These are phyloP conservation scores for Chymomyza costata DNA, from an alignment of 1,140 invertebrate genomes.

Conservation along the genomic window DNA sequence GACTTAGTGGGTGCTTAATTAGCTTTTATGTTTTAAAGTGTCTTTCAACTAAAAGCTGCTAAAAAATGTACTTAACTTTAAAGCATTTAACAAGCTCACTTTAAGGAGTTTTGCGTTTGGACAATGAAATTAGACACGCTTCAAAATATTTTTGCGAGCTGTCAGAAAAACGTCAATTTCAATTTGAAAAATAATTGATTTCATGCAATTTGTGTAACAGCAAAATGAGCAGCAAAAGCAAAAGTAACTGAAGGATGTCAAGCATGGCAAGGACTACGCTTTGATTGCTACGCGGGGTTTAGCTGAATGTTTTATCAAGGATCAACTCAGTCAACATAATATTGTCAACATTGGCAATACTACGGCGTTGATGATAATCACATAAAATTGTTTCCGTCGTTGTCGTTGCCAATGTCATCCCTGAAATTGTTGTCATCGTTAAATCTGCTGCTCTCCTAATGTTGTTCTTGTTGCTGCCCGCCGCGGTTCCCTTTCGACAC, in stretches of 20 bases:
- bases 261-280: constrained; percentile 2
- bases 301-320: too few relatives aligned
- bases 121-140: constrained; percentile 69
- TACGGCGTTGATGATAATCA: neutral
- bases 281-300: constrained; percentile 16
- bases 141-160: constrained; percentile 66
- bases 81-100: too few relatives aligned
- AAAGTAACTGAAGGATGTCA: too few relatives aligned
- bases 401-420: neutral
- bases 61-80: too few relatives aligned
- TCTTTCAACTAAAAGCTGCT: neutral
- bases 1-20: neutral
- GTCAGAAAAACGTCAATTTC: constrained; percentile 68
- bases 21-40: neutral
- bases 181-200: constrained; percentile 69
- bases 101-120: too few relatives aligned
- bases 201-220: constrained; percentile 61
- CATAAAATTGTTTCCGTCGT: neutral
- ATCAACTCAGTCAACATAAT: too few relatives aligned
- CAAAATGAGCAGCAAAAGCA: constrained; percentile 59
- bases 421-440: neutral
- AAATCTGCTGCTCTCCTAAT: too few relatives aligned
- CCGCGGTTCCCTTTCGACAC: too few relatives aligned
- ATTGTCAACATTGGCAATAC: neutral
- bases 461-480: too few relatives aligned